Base-by-base conservation (phyloP, 1,140 invertebrate genomes). In the Odontomachus brunneus region DNA sequence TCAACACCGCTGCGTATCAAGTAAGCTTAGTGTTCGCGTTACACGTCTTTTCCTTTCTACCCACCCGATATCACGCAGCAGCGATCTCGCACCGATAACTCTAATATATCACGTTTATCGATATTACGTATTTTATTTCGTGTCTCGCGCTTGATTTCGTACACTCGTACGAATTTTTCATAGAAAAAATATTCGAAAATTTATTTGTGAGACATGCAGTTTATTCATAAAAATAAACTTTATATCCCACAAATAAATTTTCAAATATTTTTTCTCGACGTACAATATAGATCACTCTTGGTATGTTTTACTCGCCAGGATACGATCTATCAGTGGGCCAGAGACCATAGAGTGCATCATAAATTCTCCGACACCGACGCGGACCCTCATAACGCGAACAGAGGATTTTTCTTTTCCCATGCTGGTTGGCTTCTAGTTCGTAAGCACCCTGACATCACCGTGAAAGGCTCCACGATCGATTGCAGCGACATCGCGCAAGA, bases 361-460 rank as follows among this genome's bases (percentile, higher is more conserved):
- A 96, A 96, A 81, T 96, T 95, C 91, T 95, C 95, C 3, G 96
- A 96, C 88, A 96, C 96, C 0, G 95, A 96, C 83, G 96, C 93
- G 0, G 96, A 97, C 88, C 96, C 96, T 9, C 96, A 96, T 88
- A 96, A 96, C 85, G 93, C 95, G 0, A 95, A 94, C 15, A 87
- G 96, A 71, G 96, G 96, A 4, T 96, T 96, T 91, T 96, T 96
- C 92, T 97, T 96, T 90, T 95, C 94, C 3, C 96, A 97, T 87
- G 94, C 96, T 0, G 96, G 96, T 4, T 97, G 96, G 96, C 91
- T 96, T 9, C 95, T 96, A 94, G 90, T 91, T 53, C 95, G 92
- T 67, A 96, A 96, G 87, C 96, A 96, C 90, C 96, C 96, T 0
- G 94, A 95, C 14, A 95, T 98, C 33, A 96, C 95, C 48, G 74